Base-by-base conservation (phyloP, 2,888 invertebrate genomes). In the Ichneumoninae sp. region DNA sequence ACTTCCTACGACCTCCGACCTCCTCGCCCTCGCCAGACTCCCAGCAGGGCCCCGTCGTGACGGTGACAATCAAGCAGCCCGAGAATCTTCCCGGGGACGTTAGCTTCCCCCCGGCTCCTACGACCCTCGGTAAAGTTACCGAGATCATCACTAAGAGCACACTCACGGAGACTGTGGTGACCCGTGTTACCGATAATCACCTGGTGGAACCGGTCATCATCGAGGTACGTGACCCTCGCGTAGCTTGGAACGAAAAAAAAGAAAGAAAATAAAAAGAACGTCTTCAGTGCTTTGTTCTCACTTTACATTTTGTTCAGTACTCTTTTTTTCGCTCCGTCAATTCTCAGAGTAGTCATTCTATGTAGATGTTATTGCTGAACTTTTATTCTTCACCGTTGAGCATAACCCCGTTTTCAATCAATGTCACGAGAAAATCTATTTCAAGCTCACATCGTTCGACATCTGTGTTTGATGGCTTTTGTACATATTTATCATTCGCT, bases 61-160 rank as follows among this genome's bases (percentile, higher is more conserved):
- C 97, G 85, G 97, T 98, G 91, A 98, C 98, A 88, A 97, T 98
- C 93, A 97, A 97, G 95, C 96, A 97, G 94, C 94, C 95, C 85
- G 94, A 94, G 85, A 95, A 95, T 90, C 94, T 95, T 89, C 95
- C 96, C 90, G 96, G 96, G 91, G 95, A 96, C 90, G 95, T 96
- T 91, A 95, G 96, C 93, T 96, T 97, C 92, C 98, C 98, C 89
- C 97, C 98, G 92, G 96, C 98, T 90, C 98, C 97, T 88, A 96
- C 97, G 87, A 95, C 96, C 90, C 96, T 97, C 93, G 98, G 98
- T 94, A 96, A 96, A 94, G 97, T 98, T 95, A 98, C 98, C 90
- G 98, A 98, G 95, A 98, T 97, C 94, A 97, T 98, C 95, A 98
- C 98, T 94, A 98, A 98, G 96, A 98, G 98, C 93, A 98, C 98